A percentile compares a stretch with the other conserved stretches of the same genome.
These are phyloP conservation scores for Syrista parreyssii DNA, from an alignment of 2,888 invertebrate genomes.

Conservation along the genomic window DNA sequence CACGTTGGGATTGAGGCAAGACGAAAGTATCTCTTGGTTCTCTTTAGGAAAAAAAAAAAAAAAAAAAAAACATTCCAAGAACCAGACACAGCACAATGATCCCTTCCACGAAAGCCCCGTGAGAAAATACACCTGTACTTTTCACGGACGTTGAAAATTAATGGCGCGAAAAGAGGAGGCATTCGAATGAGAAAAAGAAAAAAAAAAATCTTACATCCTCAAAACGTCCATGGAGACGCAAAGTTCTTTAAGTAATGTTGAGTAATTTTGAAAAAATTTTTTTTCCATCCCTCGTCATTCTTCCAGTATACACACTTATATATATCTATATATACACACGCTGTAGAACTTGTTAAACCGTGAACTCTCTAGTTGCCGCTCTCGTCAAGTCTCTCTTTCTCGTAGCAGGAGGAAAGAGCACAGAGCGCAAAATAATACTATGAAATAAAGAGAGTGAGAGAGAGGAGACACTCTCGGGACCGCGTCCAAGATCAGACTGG, in stretches of 20 bases:
- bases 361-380: background rate
- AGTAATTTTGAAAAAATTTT: background rate
- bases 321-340: background rate
- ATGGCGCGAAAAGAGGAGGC: background rate
- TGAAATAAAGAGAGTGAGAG: slow-evolving; percentile 8
- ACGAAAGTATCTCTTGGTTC: background rate
- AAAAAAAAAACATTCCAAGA: background rate
- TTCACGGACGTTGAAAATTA: background rate
- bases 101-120: background rate
- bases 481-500: slow-evolving; percentile 14
- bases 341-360: background rate
- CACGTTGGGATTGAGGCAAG: background rate
- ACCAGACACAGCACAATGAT: background rate
- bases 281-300: background rate
- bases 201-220: background rate
- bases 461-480: slow-evolving; percentile 10
- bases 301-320: background rate
- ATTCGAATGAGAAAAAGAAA: slow-evolving; percentile 5
- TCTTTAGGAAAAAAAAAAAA: background rate
- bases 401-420: background rate
- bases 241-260: too few relatives aligned
- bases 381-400: background rate
- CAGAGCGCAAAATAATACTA: slow-evolving; percentile 13
- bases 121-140: background rate
- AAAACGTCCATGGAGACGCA: too few relatives aligned